A percentile compares a stretch with the other conserved stretches of the same genome.
Evolutionary conservation across 2,888 invertebrate species (phyloP).

Genomic region (Diaperis boleti): DNA sequence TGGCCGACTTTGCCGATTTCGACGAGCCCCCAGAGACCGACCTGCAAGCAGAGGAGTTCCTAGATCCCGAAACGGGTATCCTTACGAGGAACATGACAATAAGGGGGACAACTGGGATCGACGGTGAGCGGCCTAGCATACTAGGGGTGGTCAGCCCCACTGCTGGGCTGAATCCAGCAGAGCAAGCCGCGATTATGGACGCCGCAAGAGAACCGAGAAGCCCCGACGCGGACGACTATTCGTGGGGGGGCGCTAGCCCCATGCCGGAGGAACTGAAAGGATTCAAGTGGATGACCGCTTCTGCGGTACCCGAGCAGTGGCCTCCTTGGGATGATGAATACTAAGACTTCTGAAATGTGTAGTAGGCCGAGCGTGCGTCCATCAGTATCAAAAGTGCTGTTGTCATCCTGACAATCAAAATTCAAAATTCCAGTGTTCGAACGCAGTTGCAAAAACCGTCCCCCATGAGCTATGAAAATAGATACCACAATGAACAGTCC

Average conservation of each 20-base stretch:
- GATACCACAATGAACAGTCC: too few relatives aligned
- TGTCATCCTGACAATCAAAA: not conserved
- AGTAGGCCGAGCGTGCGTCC: too few relatives aligned
- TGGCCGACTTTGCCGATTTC: not conserved
- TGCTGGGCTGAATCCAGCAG: not conserved
- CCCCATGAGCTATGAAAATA: too few relatives aligned
- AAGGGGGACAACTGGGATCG: too few relatives aligned
- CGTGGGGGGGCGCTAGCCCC: conserved; percentile 1
- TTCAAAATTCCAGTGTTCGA: too few relatives aligned
- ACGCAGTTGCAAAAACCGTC: too few relatives aligned
- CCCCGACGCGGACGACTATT: not conserved
- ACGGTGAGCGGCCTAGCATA: not conserved
- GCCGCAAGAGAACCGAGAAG: not conserved
- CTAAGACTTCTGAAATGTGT: not conserved
- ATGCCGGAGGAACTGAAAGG: not conserved
- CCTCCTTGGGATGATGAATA: not conserved
- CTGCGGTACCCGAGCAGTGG: not conserved
- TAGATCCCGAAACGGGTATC: not conserved
- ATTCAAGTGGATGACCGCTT: not conserved
- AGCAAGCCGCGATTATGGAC: not conserved
- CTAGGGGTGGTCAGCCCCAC: not conserved
- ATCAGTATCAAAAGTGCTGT: not conserved
- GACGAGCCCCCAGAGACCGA: not conserved
- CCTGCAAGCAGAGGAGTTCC: not conserved
- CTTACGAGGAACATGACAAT: not conserved